Percentiles rank a stretch among this genome's conserved stretches.
Evolutionary conservation across 2,113 vertebrate genomes (phyloP).

Genomic region (Cairina moschata): DNA sequence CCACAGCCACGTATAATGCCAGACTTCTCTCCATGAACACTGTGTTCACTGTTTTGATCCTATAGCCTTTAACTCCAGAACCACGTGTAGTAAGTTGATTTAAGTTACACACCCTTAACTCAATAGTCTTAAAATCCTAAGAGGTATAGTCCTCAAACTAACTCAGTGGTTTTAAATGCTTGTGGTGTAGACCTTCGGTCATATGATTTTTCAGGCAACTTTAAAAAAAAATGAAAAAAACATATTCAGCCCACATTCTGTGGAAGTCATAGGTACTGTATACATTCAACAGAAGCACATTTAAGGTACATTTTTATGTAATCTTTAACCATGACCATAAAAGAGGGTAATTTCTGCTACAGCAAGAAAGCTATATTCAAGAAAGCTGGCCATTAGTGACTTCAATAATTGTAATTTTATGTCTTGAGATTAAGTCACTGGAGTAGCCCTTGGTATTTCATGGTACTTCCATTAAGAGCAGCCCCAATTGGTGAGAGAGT

Average conservation of each 20-base stretch:
- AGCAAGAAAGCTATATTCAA: not conserved
- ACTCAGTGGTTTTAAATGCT: not conserved
- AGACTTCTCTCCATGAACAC: accelerated
- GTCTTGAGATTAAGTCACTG: not conserved
- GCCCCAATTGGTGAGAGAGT: not conserved
- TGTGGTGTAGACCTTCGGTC: not conserved
- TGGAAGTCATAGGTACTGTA: not conserved
- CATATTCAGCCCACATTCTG: not conserved
- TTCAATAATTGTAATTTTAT: not conserved
- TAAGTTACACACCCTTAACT: not conserved
- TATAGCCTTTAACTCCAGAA: not conserved
- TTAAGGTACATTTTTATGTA: not conserved
- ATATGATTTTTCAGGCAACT: not conserved
- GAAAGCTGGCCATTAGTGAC: not conserved
- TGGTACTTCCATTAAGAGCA: not conserved
- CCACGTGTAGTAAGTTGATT: not conserved
- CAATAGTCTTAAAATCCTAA: not conserved
- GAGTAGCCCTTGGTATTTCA: not conserved
- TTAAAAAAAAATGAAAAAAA: not conserved
- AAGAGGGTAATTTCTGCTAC: not conserved
- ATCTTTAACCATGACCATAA: not conserved
- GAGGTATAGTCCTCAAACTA: not conserved
- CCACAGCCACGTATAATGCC: accelerated
- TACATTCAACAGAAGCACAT: not conserved
- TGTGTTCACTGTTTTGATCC: not conserved